These are phyloP conservation scores for Choristoneura fumiferana DNA, from an alignment of 1,140 invertebrate species.

Conservation along the genomic window DNA sequence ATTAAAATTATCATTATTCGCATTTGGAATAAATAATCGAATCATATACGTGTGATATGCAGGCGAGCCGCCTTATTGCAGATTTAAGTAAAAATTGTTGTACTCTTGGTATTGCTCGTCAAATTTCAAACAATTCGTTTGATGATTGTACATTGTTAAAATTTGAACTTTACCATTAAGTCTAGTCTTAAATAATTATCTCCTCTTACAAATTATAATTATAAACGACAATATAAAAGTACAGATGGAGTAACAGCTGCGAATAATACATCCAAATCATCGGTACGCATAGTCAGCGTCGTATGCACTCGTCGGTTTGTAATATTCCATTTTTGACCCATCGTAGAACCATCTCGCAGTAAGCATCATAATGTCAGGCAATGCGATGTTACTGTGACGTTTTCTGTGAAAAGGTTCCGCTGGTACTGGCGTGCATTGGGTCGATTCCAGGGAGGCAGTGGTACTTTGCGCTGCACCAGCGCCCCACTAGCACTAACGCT, in stretches of 20 bases:
- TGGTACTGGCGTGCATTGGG: too few relatives aligned
- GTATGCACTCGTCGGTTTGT: too few relatives aligned
- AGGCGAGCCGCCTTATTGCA: slow-evolving; percentile 47
- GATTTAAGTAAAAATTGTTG: slow-evolving; percentile 45
- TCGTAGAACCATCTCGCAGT: too few relatives aligned
- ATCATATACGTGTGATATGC: slow-evolving; percentile 49
- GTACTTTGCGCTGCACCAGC: too few relatives aligned
- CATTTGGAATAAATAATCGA: slow-evolving; percentile 46
- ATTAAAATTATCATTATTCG: slow-evolving; percentile 36
- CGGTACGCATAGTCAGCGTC: too few relatives aligned
- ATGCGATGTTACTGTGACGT: too few relatives aligned
- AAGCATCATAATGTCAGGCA: too few relatives aligned
- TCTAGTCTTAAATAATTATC: slow-evolving; percentile 27
- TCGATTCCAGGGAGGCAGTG: too few relatives aligned
- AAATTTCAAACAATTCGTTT: slow-evolving; percentile 45
- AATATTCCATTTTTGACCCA: too few relatives aligned
- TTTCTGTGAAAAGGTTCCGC: too few relatives aligned
- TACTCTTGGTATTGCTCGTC: slow-evolving; percentile 61
- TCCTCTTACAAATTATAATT: slow-evolving; percentile 19
- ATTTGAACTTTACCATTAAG: slow-evolving; percentile 43
- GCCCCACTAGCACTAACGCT: too few relatives aligned
- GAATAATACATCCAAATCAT: too few relatives aligned
- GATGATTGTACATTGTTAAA: slow-evolving; percentile 43
- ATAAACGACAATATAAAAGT: slow-evolving; percentile 15
- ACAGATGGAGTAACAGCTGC: slow-evolving; percentile 8